Evolutionary conservation across 2,797 vertebrate species (phyloP), one percentile per base, ranked within the genome.

Genomic region (Girardinus metallicus): DNA sequence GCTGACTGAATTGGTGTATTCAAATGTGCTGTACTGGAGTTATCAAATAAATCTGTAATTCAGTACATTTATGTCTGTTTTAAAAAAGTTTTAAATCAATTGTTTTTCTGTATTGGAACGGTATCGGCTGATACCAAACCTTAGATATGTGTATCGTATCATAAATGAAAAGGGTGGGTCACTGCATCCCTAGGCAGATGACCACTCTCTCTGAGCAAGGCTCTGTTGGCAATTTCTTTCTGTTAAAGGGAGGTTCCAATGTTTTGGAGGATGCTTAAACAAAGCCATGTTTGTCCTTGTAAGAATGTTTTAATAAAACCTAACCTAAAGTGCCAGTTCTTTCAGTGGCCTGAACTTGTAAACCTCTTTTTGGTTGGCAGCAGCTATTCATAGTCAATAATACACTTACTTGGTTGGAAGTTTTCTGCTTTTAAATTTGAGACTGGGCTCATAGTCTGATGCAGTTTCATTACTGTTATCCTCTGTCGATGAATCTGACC

Each of bases 361-460:
- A 74, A 11, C 29, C 10, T 66, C 2, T 70, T 34, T 39, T 9
- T 12, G 3, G 26, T 36, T 2, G 6, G 0, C 18, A 46, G n/a
- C 41, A 80, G 31, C 31, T 31, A 70, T 23, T 57, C 3, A 47
- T 39, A 0, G 4, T 2, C 2, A 77, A n/a, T 5, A 15, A 47
- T 53, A 10, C 39, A 86, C 93, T 84, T 94, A 99, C 98, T 98
- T 98, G 85, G 95, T 97, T 82, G 97, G 97, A 89, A 97, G 97
- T 88, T 99, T 99, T 88, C 96, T 96, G 94, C 97, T 99, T 95
- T 97, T 99, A 79, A 98, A 97, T 95, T 97, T 98, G 92, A 97
- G 97, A 95, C 97, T 97, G 47, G 98, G 98, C 87, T 99, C 98
- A 91, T 99, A 99, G 93, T 99, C 99, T 70, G 98, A 99, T 77